Base-by-base conservation (phyloP, 2,113 vertebrate species). In the Mormoops blainvillei region DNA sequence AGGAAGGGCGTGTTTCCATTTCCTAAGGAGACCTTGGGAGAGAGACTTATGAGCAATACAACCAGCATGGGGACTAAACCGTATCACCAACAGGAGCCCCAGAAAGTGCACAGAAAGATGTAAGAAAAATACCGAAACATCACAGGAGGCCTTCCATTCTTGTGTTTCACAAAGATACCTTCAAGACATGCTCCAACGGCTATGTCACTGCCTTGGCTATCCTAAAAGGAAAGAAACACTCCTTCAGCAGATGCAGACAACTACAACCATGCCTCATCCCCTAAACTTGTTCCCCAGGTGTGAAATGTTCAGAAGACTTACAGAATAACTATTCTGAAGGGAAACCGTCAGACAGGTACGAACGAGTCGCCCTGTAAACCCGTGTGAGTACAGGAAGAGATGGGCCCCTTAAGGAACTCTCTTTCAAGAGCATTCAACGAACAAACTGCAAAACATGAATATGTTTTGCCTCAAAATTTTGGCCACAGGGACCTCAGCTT, bases 91-190 rank as follows among this genome's bases (percentile, higher is more conserved):
- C 7, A 54, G 33, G 13, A 92, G 58, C n/a, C 52, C 48, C 26
- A 26, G 31, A 77, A 87, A 52, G n/a, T 2, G 12, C 7, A 15
- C 14, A 68, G n/a, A 7, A 52, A 68, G 54, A 61, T 14, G 36
- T 43, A 63, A 90, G 56, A 52, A 28, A 71, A 74, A 73, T 97
- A 99, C 99, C 99, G 99, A 93, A 99, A 99, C 84, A 99, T 97
- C 92, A 99, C 98, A 84, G 99, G 99, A 54, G 99, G 98, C 80
- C 99, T 98, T 81, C 99, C 99, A 83, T 99, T 99, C 99, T 99
- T 99, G 97, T 99, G 99, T 89, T 99, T 99, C 94, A 99, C 99
- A 97, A 99, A 99, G 98, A 99, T 99, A 16, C 99, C 99, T 48
- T 99, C 99, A 3, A 99, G 99, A 98, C 99, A 99, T 0, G 99